Evolutionary conservation across 2,113 vertebrate genomes (phyloP).

Genomic region (Hippoglossus stenolepis): DNA sequence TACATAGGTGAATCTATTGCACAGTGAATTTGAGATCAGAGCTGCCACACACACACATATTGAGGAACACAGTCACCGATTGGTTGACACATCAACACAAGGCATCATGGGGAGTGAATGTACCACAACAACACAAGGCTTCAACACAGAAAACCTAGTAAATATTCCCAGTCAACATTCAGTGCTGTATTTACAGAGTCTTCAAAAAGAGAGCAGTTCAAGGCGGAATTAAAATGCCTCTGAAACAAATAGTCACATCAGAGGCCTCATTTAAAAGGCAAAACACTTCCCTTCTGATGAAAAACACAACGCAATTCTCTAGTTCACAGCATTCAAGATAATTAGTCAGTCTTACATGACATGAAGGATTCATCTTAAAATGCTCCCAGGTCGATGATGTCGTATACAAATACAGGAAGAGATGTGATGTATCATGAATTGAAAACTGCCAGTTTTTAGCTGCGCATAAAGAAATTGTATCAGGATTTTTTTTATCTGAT

Average conservation of each 20-base stretch:
- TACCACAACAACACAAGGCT: too few species aligned
- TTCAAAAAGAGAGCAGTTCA: background rate
- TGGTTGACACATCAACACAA: too few species aligned
- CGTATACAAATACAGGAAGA: background rate
- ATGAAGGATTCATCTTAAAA: background rate
- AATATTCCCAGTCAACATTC: background rate
- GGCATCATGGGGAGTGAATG: too few species aligned
- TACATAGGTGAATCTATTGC: too few species aligned
- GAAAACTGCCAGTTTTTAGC: background rate
- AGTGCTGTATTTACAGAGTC: background rate
- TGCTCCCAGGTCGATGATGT: background rate
- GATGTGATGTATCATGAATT: background rate
- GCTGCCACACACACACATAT: too few species aligned
- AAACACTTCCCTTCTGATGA: background rate
- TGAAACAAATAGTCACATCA: background rate
- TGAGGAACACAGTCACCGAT: too few species aligned
- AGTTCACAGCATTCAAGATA: background rate
- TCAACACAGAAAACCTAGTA: too few species aligned
- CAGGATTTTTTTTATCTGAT: background rate
- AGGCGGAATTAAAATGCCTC: background rate
- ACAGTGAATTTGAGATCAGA: too few species aligned
- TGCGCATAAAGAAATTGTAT: background rate
- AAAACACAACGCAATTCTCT: background rate
- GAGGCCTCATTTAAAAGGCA: background rate
- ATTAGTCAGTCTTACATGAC: background rate